Base-by-base conservation (phyloP, 2,888 invertebrate species). In the Copidosoma aretas region DNA sequence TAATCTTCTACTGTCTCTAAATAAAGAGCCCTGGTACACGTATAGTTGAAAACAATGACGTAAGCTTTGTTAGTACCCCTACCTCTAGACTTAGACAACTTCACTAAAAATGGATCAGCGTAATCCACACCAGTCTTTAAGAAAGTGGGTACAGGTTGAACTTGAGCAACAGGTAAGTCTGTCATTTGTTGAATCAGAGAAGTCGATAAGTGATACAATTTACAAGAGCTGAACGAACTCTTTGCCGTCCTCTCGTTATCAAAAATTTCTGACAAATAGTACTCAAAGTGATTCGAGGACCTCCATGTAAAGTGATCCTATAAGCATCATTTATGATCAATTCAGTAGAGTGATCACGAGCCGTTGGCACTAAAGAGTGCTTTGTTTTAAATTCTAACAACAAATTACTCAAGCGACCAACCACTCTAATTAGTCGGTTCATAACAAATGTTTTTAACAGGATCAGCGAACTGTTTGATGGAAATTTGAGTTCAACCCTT, bases 11-110 rank as follows among this genome's bases (percentile, higher is more conserved):
- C 32, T 17, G 43, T 24, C 12, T 64, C 64, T 5, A 56, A 52
- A 64, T 64, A 56, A 24, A 22, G 17, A 24, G 64, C 64, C 24
- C 24, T 19, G n/a, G 43, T 46, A 14, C 14, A 15, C 22, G 43
- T 43, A 22, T 56, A 64, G 10, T 46, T n/a, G n/a, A 64, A 54
- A 41, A 63, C 14, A 4, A 54, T 21, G 1, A 63, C 46, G 25
- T 54, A 19, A 12, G 5, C 54, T 49, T 49, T 49, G 17, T 2
- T 49, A n/a, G 49, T 49, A 19, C 17, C 49, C 10, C 49, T 49
- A 19, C 49, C 49, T 4, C 49, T 15, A 49, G 49, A 15, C 19
- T 10, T 49, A 49, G 49, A n/a, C 4, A 49, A 19, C 15, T 19
- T 3, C 3, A 32, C 32, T 32, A 32, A 32, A 32, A 32, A 32